phyloP scores from a whole-genome alignment of 1,140 invertebrate species.

The Drosophila chauvacae region DNA sequence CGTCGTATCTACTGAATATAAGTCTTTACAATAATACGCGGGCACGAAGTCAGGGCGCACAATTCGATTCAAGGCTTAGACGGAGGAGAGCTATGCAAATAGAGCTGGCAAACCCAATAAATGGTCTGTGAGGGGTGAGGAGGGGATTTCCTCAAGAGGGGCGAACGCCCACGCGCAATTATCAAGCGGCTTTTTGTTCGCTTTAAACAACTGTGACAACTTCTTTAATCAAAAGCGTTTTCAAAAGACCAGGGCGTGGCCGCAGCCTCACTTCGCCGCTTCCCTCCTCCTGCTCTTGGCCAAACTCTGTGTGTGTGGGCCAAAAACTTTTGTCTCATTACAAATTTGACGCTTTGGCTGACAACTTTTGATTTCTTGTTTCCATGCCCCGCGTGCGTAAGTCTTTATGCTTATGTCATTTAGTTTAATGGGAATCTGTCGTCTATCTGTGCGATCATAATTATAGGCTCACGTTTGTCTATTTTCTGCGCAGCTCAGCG shows the following conservation, averaged over 20 bases:
- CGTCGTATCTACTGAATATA: constrained; percentile 47
- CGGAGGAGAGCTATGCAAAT: constrained; percentile 71
- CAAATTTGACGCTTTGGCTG: constrained; percentile 79
- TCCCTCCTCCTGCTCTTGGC: not conserved
- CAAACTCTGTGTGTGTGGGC: constrained; percentile 29
- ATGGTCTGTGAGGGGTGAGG: constrained; percentile 20
- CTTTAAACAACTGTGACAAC: constrained; percentile 68
- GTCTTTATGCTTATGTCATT: constrained; percentile 81
- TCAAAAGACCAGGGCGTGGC: constrained; percentile 60
- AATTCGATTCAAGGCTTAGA: constrained; percentile 64
- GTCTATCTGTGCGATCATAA: constrained; percentile 22
- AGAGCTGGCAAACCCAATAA: constrained; percentile 63
- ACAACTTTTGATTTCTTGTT: constrained; percentile 70
- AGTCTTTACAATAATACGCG: constrained; percentile 72
- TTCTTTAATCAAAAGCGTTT: constrained; percentile 74
- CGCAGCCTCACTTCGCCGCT: not conserved
- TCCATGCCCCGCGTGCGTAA: constrained; percentile 47
- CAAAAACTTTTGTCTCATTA: constrained; percentile 65
- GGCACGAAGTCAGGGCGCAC: constrained; percentile 49
- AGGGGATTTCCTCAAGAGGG: not conserved
- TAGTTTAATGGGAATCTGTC: constrained; percentile 71
- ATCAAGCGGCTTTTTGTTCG: constrained; percentile 56
- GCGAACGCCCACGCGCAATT: constrained; percentile 69
- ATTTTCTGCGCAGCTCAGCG: constrained; percentile 5
- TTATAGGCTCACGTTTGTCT: constrained; percentile 28